Percentiles rank a stretch among this genome's conserved stretches.
phyloP scores from a whole-genome alignment of 2,797 vertebrate species.

The Coccyzus lansbergi region DNA sequence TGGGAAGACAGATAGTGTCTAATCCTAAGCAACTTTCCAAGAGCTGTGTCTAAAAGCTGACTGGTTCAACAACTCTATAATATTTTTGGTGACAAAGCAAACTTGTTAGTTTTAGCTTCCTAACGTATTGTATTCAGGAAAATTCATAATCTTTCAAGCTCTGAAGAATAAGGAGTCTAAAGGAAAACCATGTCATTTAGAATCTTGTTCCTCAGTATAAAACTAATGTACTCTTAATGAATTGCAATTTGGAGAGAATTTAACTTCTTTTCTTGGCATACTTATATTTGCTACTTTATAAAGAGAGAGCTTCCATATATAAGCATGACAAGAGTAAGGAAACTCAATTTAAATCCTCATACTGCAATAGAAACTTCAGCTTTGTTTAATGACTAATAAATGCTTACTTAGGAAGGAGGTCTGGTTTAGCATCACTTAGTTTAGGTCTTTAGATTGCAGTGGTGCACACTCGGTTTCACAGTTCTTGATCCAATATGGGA shows the following conservation, averaged over 20 bases:
- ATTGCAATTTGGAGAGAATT: not conserved
- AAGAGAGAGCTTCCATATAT: not conserved
- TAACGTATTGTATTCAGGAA: not conserved
- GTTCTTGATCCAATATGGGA: not conserved
- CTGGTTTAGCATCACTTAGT: not conserved
- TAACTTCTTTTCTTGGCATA: not conserved
- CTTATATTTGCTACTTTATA: not conserved
- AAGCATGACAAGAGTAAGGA: not conserved
- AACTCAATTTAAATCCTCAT: not conserved
- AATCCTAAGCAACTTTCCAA: not conserved
- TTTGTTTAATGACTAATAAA: slow-evolving; percentile 13
- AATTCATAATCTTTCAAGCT: not conserved
- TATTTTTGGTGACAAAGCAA: not conserved
- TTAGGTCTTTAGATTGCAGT: not conserved
- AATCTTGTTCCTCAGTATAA: not conserved
- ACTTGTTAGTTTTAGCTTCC: not conserved
- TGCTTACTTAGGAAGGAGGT: not conserved
- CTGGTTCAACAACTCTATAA: not conserved
- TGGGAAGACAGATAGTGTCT: not conserved
- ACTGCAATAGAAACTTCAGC: not conserved
- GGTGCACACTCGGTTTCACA: not conserved
- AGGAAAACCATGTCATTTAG: not conserved
- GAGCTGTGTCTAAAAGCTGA: not conserved
- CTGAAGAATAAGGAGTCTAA: not conserved
- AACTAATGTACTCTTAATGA: not conserved